Conservation (phyloP, 2,888 invertebrate species). For the Ormyrus rosae region DNA sequence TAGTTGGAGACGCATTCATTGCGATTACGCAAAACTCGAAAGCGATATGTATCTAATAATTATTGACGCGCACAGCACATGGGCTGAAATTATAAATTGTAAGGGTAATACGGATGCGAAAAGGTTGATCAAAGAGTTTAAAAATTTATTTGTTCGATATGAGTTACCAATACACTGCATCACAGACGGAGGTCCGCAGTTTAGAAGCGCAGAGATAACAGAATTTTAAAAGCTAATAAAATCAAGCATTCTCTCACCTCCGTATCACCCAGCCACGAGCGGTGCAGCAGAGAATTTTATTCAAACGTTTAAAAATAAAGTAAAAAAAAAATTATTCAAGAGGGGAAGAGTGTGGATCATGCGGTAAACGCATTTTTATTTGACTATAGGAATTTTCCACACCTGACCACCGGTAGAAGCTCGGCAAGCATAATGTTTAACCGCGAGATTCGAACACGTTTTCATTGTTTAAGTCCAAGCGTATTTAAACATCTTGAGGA, state of each 20-base stretch:
- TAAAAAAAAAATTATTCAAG: constrained; percentile 52
- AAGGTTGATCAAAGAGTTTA: constrained; percentile 5
- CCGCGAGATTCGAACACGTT: constrained; percentile 54
- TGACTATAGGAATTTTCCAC: constrained; percentile 53
- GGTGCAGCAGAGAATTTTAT: constrained; percentile 56
- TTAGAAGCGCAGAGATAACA: constrained; percentile 46
- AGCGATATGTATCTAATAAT: constrained; percentile 50
- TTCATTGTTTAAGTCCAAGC: constrained; percentile 45
- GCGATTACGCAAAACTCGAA: constrained; percentile 44
- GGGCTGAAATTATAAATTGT: constrained; percentile 47
- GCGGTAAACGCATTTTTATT: constrained; percentile 50
- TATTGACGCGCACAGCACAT: constrained; percentile 45
- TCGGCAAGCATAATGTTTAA: constrained; percentile 45
- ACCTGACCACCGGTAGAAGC: constrained; percentile 44
- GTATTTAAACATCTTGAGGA: background rate
- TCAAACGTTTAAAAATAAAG: constrained; percentile 50
- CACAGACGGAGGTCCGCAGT: constrained; percentile 47
- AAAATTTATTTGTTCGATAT: background rate
- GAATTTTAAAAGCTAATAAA: constrained; percentile 50
- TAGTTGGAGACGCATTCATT: constrained; percentile 37
- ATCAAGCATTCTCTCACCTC: constrained; percentile 52
- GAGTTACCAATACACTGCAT: background rate
- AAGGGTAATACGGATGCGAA: background rate
- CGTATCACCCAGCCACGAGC: constrained; percentile 55
- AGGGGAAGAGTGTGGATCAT: constrained; percentile 44